Evolutionary conservation across 2,113 vertebrate species (phyloP).

Genomic region (Dipodomys spectabilis): DNA sequence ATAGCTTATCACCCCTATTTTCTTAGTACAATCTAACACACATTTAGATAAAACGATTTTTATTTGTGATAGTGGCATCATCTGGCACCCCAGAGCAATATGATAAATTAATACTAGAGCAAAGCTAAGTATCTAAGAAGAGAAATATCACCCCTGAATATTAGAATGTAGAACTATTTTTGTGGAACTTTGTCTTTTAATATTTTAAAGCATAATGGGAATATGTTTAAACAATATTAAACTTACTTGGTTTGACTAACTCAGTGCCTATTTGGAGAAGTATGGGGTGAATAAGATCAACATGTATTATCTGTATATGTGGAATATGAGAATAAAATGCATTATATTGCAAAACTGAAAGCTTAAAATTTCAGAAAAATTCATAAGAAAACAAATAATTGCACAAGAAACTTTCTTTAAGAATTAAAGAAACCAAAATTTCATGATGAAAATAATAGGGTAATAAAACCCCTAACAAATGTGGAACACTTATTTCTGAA

Average conservation of each 20-base stretch:
- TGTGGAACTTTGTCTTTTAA: slow-evolving; percentile 79
- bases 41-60: slow-evolving; percentile 84
- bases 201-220: slow-evolving; percentile 84
- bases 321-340: too few relatives aligned
- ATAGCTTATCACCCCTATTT: slow-evolving; percentile 83
- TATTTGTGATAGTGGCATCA: slow-evolving; percentile 83
- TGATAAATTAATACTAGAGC: slow-evolving; percentile 83
- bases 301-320: too few relatives aligned
- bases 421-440: slow-evolving; percentile 74
- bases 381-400: too few relatives aligned
- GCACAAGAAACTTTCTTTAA: too few relatives aligned
- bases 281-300: background rate
- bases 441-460: slow-evolving; percentile 88
- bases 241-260: slow-evolving; percentile 81
- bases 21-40: slow-evolving; percentile 89
- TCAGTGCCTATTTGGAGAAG: slow-evolving; percentile 84
- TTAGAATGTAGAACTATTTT: slow-evolving; percentile 77
- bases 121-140: slow-evolving; percentile 83
- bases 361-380: too few relatives aligned
- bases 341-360: too few relatives aligned
- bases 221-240: slow-evolving; percentile 83
- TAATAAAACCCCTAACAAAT: slow-evolving; percentile 89
- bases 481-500: slow-evolving; percentile 90
- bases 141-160: slow-evolving; percentile 79
- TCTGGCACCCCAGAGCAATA: slow-evolving; percentile 85